Conservation (phyloP, 2,888 invertebrate genomes). For the Cremastinae sp. region DNA sequence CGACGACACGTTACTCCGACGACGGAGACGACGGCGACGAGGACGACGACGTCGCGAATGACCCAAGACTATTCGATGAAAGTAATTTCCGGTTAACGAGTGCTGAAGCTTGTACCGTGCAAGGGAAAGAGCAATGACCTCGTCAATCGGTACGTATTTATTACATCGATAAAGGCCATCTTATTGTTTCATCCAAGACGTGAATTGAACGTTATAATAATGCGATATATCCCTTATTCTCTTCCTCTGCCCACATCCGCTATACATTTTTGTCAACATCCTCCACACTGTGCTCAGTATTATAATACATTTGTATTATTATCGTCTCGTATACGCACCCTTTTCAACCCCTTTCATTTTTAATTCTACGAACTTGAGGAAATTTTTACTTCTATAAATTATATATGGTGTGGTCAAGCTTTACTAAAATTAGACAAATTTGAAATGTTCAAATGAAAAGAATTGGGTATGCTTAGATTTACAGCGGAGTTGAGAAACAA, state of each 20-base stretch:
- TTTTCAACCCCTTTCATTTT: no score
- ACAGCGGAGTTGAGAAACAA: no score
- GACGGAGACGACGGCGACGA: slow-evolving; percentile 29
- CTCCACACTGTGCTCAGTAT: slow-evolving; percentile 2
- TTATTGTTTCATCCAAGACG: slow-evolving; percentile 71
- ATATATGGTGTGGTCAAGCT: no score
- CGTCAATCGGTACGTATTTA: slow-evolving; percentile 59
- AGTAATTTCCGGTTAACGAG: slow-evolving; percentile 62
- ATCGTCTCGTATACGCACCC: slow-evolving; percentile 19
- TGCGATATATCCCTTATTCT: slow-evolving; percentile 13
- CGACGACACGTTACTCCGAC: slow-evolving; percentile 43
- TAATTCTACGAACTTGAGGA: no score
- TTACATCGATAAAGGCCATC: slow-evolving; percentile 74
- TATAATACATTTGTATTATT: slow-evolving; percentile 10
- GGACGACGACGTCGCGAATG: slow-evolving; percentile 45
- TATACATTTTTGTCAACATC: slow-evolving; percentile 15
- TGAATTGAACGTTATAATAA: slow-evolving; percentile 28
- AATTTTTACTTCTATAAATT: no score
- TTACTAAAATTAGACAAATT: no score
- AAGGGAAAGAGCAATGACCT: slow-evolving; percentile 28
- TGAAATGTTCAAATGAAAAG: no score
- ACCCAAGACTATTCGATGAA: slow-evolving; percentile 56
- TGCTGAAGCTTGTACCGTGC: slow-evolving; percentile 22
- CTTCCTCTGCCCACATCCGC: slow-evolving; percentile 29
- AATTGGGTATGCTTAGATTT: no score